Percentiles rank a stretch among this genome's conserved stretches.
These are phyloP conservation scores for Siniperca scherzeri DNA, from an alignment of 2,797 vertebrate genomes.

Conservation along the genomic window DNA sequence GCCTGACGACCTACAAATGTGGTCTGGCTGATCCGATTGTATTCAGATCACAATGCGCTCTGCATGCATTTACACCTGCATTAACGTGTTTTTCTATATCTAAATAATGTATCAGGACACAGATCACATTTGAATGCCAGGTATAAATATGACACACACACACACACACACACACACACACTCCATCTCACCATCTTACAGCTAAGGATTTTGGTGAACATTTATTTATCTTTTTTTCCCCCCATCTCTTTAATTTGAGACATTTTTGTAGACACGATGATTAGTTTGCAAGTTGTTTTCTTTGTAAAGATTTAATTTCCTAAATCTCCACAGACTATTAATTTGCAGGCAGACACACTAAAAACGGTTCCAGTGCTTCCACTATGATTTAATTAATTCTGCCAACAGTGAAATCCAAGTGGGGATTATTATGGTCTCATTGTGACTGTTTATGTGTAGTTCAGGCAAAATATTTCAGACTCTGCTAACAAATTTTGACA, in stretches of 20 bases:
- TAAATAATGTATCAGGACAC: not conserved
- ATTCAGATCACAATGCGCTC: too few relatives aligned
- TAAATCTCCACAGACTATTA: constrained; percentile 28
- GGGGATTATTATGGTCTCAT: constrained; percentile 18
- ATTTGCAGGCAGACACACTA: constrained; percentile 13
- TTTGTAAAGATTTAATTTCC: not conserved
- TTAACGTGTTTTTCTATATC: too few relatives aligned
- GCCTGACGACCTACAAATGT: too few relatives aligned
- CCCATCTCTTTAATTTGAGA: not conserved
- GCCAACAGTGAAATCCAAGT: constrained; percentile 25
- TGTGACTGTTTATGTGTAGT: not conserved
- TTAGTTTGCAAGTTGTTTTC: not conserved
- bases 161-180: not conserved
- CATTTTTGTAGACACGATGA: not conserved
- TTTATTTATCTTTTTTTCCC: not conserved
- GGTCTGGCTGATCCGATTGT: too few relatives aligned
- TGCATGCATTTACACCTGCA: too few relatives aligned
- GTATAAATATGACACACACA: not conserved
- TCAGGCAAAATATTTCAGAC: not conserved
- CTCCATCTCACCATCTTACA: too few relatives aligned
- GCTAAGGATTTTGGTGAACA: not conserved
- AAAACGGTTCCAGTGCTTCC: not conserved
- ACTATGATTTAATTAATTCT: constrained; percentile 15
- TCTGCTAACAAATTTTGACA: not conserved
- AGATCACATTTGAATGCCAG: not conserved